A percentile compares a stretch with the other conserved stretches of the same genome.
Conservation (phyloP, 1,140 invertebrate species). For the Musca domestica region DNA sequence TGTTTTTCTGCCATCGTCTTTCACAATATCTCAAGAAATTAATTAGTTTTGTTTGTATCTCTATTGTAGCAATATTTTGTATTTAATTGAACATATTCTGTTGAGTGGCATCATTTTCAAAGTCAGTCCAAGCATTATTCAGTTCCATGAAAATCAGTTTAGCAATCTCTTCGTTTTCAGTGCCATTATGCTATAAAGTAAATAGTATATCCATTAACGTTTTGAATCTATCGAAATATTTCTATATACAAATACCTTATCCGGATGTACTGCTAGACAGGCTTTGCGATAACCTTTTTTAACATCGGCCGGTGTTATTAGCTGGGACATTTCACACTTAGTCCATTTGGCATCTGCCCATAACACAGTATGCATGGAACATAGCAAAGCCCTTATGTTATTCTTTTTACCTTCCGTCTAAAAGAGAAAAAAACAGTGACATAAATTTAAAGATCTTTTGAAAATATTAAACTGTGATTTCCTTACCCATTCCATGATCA, state of each 20-base stretch:
- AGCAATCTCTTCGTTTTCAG: constrained; percentile 85
- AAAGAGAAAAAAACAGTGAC: constrained; percentile 24
- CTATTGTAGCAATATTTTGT: too few species aligned
- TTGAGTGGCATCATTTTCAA: constrained; percentile 86
- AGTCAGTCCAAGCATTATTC: constrained; percentile 97
- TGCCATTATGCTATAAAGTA: constrained; percentile 79
- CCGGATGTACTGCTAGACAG: constrained; percentile 95
- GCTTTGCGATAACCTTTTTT: constrained; percentile 96
- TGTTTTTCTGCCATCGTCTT: neutral
- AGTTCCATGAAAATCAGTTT: constrained; percentile 98
- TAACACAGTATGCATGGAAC: constrained; percentile 89
- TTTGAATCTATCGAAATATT: neutral
- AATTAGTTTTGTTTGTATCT: neutral
- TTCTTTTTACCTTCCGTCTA: constrained; percentile 94
- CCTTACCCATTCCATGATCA: constrained; percentile 72
- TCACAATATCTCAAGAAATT: too few species aligned
- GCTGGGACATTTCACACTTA: constrained; percentile 88
- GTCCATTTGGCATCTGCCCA: constrained; percentile 95
- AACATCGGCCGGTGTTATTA: constrained; percentile 87
- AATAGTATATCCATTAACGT: neutral
- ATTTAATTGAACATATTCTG: constrained; percentile 70
- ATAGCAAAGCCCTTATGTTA: constrained; percentile 92
- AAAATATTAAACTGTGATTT: neutral
- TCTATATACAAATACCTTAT: constrained; percentile 74
- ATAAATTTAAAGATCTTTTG: neutral